Base-by-base conservation (phyloP, 2,797 vertebrate species). In the Falco biarmicus region DNA sequence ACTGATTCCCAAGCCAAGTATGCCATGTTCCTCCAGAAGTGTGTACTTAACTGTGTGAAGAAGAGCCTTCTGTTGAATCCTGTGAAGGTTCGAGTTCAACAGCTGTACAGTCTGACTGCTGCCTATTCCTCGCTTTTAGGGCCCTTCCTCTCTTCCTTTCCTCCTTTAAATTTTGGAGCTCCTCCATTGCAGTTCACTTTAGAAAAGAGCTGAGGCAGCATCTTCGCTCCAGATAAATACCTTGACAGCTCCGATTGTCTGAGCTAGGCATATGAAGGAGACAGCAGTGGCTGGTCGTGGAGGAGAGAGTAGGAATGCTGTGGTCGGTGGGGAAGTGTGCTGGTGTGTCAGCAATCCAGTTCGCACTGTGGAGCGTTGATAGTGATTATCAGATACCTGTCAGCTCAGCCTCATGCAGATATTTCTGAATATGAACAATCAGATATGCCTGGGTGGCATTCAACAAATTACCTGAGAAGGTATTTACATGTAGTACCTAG, bases 211-310 rank as follows among this genome's bases (percentile, higher is more conserved):
- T 76, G 85, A 69, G 75, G 10, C 12, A 47, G 5, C 12, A 10
- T 18, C 63, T 80, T 65, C 25, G 59, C 51, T 80, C 15, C 63
- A 59, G 75, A 4, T 56, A 51, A 81, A 50, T 26, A 14, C 34
- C 2, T 7, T 50, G n/a, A 21, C n/a, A 54, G 2, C 19, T 82
- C 5, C 10, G 21, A 13, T n/a, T 59, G 29, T 47, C 28, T 9
- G 34, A 41, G 41, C 26, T 53, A 5, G 61, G 53, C 31, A 6
- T 2, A 24, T 2, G 10, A 59, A 71, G 68, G 47, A 19, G 39
- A 34, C 0, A 1, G 26, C 3, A 6, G 43, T 5, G 32, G 50
- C 34, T 48, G 54, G 12, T 65, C 11, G 1, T 3, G 47, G 31
- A 45, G 25, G 5, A 45, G 34, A 45, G 20, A 0, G 7, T 1